Conservation (phyloP, 37 sponge, comb jelly and placozoan species). For the Mnemiopsis leidyi region DNA sequence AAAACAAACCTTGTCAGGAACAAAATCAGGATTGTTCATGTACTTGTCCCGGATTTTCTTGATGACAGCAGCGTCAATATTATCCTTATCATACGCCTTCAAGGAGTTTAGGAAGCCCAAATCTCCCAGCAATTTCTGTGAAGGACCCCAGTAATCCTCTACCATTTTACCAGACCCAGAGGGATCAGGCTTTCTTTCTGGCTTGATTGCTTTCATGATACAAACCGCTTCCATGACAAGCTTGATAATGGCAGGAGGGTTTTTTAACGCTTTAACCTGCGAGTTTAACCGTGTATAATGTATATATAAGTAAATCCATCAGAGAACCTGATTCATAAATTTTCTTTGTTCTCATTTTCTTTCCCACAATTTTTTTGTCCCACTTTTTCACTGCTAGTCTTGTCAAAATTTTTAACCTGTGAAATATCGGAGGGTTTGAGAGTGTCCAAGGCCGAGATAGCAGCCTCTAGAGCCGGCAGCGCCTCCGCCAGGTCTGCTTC, state of each 20-base stretch:
- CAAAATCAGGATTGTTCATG: conserved; percentile 84
- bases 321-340: too few species aligned
- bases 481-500: conserved; percentile 95
- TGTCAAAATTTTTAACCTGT: conserved; percentile 88
- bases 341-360: too few species aligned
- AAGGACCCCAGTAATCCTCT: conserved; percentile 97
- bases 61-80: conserved; percentile 85
- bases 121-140: conserved; percentile 94
- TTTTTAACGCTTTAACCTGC: conserved; percentile 67
- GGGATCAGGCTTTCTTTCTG: conserved; percentile 97
- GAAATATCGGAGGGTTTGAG: conserved; percentile 95
- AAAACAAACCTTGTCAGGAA: conserved; percentile 73
- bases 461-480: conserved; percentile 94
- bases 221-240: conserved; percentile 98
- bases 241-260: conserved; percentile 90
- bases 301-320: too few species aligned
- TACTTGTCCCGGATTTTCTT: conserved; percentile 98
- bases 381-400: too few species aligned
- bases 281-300: too few species aligned
- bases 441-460: conserved; percentile 92
- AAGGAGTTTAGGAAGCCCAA: conserved; percentile 92
- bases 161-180: conserved; percentile 92
- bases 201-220: conserved; percentile 88
- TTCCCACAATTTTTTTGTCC: too few species aligned
- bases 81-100: conserved; percentile 96